Evolutionary conservation across 1,140 invertebrate species (phyloP).

Genomic region (Aricia agestis): DNA sequence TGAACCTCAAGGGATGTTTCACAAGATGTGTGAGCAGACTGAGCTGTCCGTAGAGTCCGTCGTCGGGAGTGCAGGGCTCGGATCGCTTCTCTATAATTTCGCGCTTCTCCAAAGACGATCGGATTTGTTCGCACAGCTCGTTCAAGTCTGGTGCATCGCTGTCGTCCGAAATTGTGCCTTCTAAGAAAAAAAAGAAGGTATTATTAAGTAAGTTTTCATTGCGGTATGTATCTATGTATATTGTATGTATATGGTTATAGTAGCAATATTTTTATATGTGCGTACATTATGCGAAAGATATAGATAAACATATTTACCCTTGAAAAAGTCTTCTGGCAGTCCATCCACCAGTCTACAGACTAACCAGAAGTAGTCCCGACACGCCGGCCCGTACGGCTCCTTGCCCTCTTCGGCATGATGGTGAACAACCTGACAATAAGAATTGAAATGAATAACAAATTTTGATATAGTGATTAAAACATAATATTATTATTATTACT

Average conservation of each 20-base stretch:
- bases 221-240: no score
- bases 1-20: conserved; percentile 92
- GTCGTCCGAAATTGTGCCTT: conserved; percentile 69
- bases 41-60: conserved; percentile 92
- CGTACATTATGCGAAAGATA: neutral
- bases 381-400: conserved; percentile 94
- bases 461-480: no score
- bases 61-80: conserved; percentile 88
- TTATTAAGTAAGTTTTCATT: neutral
- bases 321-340: conserved; percentile 86
- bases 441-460: no score
- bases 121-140: conserved; percentile 84
- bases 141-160: conserved; percentile 74
- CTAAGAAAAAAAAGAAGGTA: conserved; percentile 34
- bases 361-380: conserved; percentile 95
- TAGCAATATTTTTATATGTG: no score
- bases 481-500: no score
- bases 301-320: conserved; percentile 62
- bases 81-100: conserved; percentile 90
- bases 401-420: conserved; percentile 86
- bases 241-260: no score
- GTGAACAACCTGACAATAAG: conserved; percentile 47
- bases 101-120: conserved; percentile 83
- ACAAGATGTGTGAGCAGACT: conserved; percentile 90
- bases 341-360: conserved; percentile 91